Conservation (phyloP, 2,797 vertebrate species). For the Orestias chungarensis region DNA sequence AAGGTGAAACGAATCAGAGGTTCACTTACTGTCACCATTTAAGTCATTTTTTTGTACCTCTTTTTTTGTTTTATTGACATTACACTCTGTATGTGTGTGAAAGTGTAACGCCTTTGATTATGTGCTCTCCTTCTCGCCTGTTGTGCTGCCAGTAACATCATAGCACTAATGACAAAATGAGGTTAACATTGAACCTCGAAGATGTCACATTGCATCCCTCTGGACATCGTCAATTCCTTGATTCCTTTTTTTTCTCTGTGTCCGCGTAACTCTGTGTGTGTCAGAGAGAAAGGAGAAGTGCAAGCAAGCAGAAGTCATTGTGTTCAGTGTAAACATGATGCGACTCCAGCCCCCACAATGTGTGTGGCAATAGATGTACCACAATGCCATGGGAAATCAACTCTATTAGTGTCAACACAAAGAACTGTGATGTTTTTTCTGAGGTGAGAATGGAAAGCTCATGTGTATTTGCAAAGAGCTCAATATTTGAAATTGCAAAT, state of each 20-base stretch:
- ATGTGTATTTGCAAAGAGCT: slow-evolving; percentile 5
- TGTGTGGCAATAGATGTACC: slow-evolving; percentile 76
- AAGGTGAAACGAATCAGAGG: background rate
- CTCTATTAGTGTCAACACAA: slow-evolving; percentile 76
- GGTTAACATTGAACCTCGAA: slow-evolving; percentile 73
- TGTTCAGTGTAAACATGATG: slow-evolving; percentile 81
- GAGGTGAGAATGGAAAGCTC: slow-evolving; percentile 33
- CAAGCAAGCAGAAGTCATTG: slow-evolving; percentile 76
- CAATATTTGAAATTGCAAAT: slow-evolving; percentile 15
- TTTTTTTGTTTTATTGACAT: slow-evolving; percentile 47
- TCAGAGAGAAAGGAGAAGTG: slow-evolving; percentile 63
- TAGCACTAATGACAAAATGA: slow-evolving; percentile 73
- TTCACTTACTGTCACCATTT: background rate
- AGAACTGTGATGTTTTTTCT: slow-evolving; percentile 62
- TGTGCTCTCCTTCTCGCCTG: slow-evolving; percentile 43
- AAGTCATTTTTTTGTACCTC: slow-evolving; percentile 33
- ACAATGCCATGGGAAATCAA: slow-evolving; percentile 80
- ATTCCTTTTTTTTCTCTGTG: slow-evolving; percentile 27
- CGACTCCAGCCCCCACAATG: slow-evolving; percentile 71
- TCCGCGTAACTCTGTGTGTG: slow-evolving; percentile 6
- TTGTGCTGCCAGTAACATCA: slow-evolving; percentile 54
- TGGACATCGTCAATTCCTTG: slow-evolving; percentile 65
- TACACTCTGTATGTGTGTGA: slow-evolving; percentile 17
- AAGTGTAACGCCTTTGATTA: slow-evolving; percentile 66
- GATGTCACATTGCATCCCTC: slow-evolving; percentile 65